Conservation (phyloP, 2,797 vertebrate genomes). For the Sebastolobus alascanus region DNA sequence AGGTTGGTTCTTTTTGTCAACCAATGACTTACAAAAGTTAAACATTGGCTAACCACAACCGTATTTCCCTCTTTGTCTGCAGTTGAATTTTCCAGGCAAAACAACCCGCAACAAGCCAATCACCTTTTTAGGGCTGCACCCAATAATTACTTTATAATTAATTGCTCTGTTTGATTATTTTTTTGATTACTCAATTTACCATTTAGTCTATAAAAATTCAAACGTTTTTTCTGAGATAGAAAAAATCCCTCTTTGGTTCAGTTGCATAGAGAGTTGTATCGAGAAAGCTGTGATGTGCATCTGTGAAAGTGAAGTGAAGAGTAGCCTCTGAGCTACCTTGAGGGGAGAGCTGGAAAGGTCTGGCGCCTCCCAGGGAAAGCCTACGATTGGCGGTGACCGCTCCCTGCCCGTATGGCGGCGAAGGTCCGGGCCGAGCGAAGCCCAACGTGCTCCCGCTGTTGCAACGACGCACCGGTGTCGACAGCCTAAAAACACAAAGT, state of each 20-base stretch:
- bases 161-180: background rate
- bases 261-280: background rate
- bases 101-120: background rate
- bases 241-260: background rate
- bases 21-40: slow-evolving; percentile 31
- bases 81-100: background rate
- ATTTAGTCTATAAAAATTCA: background rate
- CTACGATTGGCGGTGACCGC: slow-evolving; percentile 82
- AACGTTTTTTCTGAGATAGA: background rate
- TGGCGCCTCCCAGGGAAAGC: slow-evolving; percentile 90
- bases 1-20: slow-evolving; percentile 5
- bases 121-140: background rate
- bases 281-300: background rate
- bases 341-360: slow-evolving; percentile 89
- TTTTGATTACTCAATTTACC: background rate
- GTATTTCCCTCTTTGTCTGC: background rate
- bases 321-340: slow-evolving; percentile 85
- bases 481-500: slow-evolving; percentile 75
- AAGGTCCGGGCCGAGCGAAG: slow-evolving; percentile 86
- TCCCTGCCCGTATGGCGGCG: slow-evolving; percentile 87
- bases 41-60: background rate
- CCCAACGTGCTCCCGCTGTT: slow-evolving; percentile 89
- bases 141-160: background rate
- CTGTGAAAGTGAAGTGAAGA: background rate
- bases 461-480: slow-evolving; percentile 83